Evolutionary conservation across 2,797 vertebrate species (phyloP).

Genomic region (Halcyon smyrnensis): DNA sequence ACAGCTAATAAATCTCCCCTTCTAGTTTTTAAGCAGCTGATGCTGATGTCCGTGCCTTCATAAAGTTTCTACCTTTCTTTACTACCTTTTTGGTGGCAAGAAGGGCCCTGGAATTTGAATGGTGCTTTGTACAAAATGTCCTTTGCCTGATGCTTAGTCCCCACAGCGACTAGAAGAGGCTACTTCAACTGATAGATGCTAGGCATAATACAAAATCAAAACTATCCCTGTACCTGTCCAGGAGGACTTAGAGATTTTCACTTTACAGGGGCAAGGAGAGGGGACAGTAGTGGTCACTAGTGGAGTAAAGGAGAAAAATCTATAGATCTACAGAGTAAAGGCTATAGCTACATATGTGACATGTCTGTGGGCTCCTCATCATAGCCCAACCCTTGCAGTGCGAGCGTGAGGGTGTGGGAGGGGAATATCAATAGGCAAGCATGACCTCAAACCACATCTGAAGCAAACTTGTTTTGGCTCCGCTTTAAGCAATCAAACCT

Average conservation of each 20-base stretch:
- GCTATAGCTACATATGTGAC: neutral
- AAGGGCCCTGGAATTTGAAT: neutral
- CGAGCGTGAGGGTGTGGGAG: accelerated
- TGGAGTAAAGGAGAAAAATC: neutral
- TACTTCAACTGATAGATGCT: neutral
- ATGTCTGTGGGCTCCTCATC: accelerated
- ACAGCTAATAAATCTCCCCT: neutral
- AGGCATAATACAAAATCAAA: neutral
- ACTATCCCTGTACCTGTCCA: neutral
- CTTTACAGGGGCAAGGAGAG: neutral
- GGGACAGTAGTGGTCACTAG: too few relatives aligned
- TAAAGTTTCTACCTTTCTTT: neutral
- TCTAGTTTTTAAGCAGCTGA: neutral
- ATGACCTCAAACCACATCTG: neutral
- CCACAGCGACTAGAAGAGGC: neutral
- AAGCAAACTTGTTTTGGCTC: neutral
- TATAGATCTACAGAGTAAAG: neutral
- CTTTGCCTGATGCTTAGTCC: neutral
- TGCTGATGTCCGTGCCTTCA: neutral
- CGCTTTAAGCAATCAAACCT: neutral
- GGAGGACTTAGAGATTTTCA: neutral
- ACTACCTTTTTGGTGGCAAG: neutral
- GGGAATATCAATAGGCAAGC: neutral
- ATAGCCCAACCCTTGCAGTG: neutral
- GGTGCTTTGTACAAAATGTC: neutral